Base-by-base conservation (phyloP, 2,888 invertebrate species). In the Drosophila acutilabella region DNA sequence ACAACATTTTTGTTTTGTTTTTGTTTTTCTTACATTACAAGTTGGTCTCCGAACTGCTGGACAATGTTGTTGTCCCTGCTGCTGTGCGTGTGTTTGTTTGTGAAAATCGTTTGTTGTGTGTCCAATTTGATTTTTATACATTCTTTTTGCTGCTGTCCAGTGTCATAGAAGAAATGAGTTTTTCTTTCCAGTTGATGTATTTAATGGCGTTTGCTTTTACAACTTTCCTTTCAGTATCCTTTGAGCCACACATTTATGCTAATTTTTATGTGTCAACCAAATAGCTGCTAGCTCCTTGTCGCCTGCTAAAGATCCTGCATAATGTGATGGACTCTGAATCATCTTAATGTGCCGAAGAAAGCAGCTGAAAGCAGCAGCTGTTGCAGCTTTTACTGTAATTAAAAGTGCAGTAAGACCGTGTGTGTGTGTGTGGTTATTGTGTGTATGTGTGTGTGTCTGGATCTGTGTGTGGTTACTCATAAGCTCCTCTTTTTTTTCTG, bases 351-450 rank as follows among this genome's bases (percentile, higher is more conserved):
- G 45, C 6, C 18, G 40, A 58, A 18, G 58, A 41, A 40, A 48
- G 40, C 58, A 62, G 64, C 62, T 64, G 61, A 67, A 54, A 62
- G 64, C 62, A 65, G 61, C 70, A 54, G 88, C 89, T 44, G 42
- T 52, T 2, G 41, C 38, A 23, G 89, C 90, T 90, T 89, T 91
- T 90, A 89, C 83, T 86, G 84, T 90, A 91, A 91, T 91, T 91
- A 91, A 91, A 91, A 91, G 89, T 85, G 77, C 81, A 88, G 83
- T 88, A 76, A 68, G 72, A 16, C 70, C 13, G 36, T 13, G 13
- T 36, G 36, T 36, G 33, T 10, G 75, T 78, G 72, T 69, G 48
- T 52, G 58, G 23, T 6, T 23, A 23, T 23, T 20, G 59, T 48
- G 23, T 40, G 40, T 47, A 42, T 65, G 57, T 61, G 57, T 61